Evolutionary conservation across 2,113 vertebrate species (phyloP).

Genomic region (Chelonoidis abingdonii): DNA sequence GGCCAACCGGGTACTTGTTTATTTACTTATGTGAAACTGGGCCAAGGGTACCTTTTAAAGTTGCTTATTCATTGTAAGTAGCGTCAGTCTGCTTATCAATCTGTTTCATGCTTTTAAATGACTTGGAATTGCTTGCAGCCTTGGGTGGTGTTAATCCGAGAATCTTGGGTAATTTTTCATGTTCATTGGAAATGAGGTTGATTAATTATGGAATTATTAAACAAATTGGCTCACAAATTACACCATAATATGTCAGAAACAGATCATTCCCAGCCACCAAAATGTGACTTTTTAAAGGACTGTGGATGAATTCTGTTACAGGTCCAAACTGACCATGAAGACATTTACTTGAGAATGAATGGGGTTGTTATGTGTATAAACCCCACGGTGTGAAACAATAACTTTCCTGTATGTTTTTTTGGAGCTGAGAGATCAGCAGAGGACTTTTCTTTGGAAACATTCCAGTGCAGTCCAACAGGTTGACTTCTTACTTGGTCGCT

Average conservation of each 20-base stretch:
- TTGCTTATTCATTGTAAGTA: not conserved
- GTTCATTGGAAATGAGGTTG: not conserved
- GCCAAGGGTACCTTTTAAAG: not conserved
- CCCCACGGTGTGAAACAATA: not conserved
- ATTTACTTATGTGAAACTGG: not conserved
- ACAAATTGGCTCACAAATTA: slow-evolving; percentile 33
- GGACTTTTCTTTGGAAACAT: slow-evolving; percentile 30
- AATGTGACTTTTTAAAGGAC: slow-evolving; percentile 2
- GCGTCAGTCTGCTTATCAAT: not conserved
- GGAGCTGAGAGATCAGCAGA: not conserved
- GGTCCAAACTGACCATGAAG: slow-evolving; percentile 29
- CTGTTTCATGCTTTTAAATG: not conserved
- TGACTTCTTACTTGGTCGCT: not conserved
- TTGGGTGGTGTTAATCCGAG: not conserved
- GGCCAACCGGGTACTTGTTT: not conserved
- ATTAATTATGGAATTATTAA: not conserved
- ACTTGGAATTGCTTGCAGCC: not conserved
- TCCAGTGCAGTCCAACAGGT: slow-evolving; percentile 46
- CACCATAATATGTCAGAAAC: slow-evolving; percentile 27
- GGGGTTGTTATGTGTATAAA: not conserved
- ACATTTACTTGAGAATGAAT: slow-evolving; percentile 4
- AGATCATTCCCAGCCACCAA: not conserved
- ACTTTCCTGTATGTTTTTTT: not conserved
- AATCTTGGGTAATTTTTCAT: not conserved
- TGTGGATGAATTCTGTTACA: slow-evolving; percentile 24